Evolutionary conservation across 2,888 invertebrate species (phyloP), one percentile per base, ranked within the genome.

Genomic region (Brachyopa scutellaris): DNA sequence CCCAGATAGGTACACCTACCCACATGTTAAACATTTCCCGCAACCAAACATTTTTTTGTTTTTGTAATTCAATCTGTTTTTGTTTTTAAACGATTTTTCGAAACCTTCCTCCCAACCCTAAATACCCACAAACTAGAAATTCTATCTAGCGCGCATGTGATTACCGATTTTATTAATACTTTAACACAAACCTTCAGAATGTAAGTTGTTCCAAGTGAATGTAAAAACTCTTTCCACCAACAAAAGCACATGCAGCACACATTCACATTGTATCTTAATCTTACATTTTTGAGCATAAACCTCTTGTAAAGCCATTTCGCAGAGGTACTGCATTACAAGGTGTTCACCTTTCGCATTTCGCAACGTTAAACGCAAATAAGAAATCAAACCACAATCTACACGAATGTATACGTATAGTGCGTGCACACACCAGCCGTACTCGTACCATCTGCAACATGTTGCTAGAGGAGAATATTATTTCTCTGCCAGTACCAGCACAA

Each of bases 381-480:
- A 40, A 57, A 31, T 1, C 5, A 45, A 51, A 31, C 19, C 17
- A n/a, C 15, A 45, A 23, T 17, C 17, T 55, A 73, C n/a, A n/a
- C n/a, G n/a, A n/a, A n/a, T n/a, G n/a, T n/a, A n/a, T n/a, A 36
- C 19, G 13, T 42, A 42, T 45, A 42, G 59, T 78, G 73, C 78
- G 66, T 73, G 66, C 59, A 66, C 33, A 59, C 61, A 76, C 59
- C 78, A 45, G n/a, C n/a, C 33, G 23, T 26, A 26, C 26, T 2
- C 6, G 6, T 17, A n/a, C 17, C 17, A 19, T 53, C 40, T 19
- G 82, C 77, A 66, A 77, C 77, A 82, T 82, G 77, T 77, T 77
- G 77, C 77, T 33, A 31, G 51, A 23, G 40, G 13, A 64, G 64
- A 61, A 57, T 59, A n/a, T n/a, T n/a, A n/a, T 45, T 31, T 59